Evolutionary conservation across 2,797 vertebrate species (phyloP), one percentile per base, ranked within the genome.

Genomic region (Podargus strigoides): DNA sequence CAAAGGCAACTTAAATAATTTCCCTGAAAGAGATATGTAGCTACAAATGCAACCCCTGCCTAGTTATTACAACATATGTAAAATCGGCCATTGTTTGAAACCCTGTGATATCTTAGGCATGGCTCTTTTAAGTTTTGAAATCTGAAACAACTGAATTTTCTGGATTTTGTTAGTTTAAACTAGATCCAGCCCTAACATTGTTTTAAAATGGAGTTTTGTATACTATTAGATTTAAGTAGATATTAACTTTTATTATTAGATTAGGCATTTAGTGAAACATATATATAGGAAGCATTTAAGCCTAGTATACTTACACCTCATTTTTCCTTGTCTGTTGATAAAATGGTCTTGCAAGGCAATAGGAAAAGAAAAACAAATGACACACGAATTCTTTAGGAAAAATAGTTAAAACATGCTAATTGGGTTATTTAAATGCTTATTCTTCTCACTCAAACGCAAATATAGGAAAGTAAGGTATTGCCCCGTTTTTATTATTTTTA

Each of bases 21-120:
- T 88, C 58, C 58, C 60, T 92, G 53, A 50, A 89, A 42, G 30
- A 72, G 28, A 42, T 50, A n/a, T 52, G 46, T 86, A 75, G 52
- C 81, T 93, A 23, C 47, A 66, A 89, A 60, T 80, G 82, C 59
- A 91, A 32, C n/a, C n/a, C 15, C 14, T 89, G 80, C n/a, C 75
- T 85, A 12, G 44, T 87, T 80, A 41, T 56, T 93, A 24, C 28
- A 88, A 52, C 6, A 19, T n/a, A 63, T 69, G 73, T 94, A 59
- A 96, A 95, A 94, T 96, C 94, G 89, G 36, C 87, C 60, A 89
- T 89, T 97, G 68, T 88, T 76, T 96, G 37, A 86, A 88, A 36
- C 75, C 41, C 70, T 96, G 1, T 91, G 60, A 73, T 92, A 89
- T 59, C 87, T 95, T 69, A 78, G 70, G 47, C 47, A 75, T 89